Evolutionary conservation across 2,113 vertebrate genomes (phyloP), one percentile per base, ranked within the genome.

Genomic region (Pyxicephalus adspersus): DNA sequence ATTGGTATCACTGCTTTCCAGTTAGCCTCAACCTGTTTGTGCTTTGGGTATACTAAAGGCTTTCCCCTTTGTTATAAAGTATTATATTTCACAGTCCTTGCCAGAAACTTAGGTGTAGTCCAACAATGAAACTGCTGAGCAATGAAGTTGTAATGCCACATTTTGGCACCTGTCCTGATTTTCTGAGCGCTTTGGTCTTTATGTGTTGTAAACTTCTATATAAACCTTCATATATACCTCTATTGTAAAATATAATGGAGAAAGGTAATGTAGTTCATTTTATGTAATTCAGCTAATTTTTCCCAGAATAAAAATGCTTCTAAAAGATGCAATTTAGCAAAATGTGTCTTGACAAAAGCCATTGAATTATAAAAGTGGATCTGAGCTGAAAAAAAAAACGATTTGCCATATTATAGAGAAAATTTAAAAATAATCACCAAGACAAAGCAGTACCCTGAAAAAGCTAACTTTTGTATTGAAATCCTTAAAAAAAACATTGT

Each of bases 91-190:
- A 60, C 31, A 76, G 50, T 64, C 20, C 60, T 28, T 64, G 74
- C 38, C 34, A 76, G 52, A 76, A 63, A 63, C 25, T 17, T 8
- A 76, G 74, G 74, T 76, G 74, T 55, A 76, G 50, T 19, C 74
- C 45, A 51, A 76, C 25, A 64, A 64, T 76, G 23, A 64, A 76
- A 76, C 34, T 26, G 74, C 74, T 76, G 74, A 76, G 58, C 63
- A 63, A 61, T 16, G 1, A 0, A 52, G 20, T 28, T 28, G 3
- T 28, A 76, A 64, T 50, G 31, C 74, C 11, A 60, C 5, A 17
- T 20, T 45, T 64, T 76, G 74, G 74, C 74, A 76, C 5, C 34
- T 25, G 28, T 76, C 25, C 28, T 45, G 50, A 64, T 76, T 38
- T 61, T 55, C 20, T 75, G 28, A 74, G 19, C 34, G 29, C n/a